Percentiles rank a stretch among this genome's conserved stretches.
These are phyloP conservation scores for Galeopterus variegatus DNA, from an alignment of 2,113 vertebrate species.

Conservation along the genomic window DNA sequence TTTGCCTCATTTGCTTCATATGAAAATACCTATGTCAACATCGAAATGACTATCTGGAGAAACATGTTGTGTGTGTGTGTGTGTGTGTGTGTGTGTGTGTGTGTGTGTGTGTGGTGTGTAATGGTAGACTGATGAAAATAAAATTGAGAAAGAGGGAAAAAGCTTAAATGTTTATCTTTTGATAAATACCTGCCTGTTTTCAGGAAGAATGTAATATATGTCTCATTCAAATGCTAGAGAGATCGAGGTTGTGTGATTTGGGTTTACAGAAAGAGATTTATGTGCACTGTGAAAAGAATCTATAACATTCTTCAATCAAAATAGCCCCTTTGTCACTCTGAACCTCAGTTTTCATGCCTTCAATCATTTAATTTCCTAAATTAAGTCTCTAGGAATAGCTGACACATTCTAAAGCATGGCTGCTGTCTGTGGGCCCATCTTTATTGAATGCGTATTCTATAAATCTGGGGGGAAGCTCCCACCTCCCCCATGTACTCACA, in stretches of 20 bases:
- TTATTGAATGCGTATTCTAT: not conserved
- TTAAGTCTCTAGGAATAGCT: not conserved
- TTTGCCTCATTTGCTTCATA: not conserved
- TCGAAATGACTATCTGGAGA: not conserved
- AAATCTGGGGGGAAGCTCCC: not conserved
- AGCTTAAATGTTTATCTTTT: slow-evolving; percentile 38
- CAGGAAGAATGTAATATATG: not conserved
- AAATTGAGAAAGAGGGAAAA: slow-evolving; percentile 6
- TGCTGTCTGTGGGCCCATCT: not conserved
- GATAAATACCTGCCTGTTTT: not conserved
- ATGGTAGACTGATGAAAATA: slow-evolving; percentile 39
- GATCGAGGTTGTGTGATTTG: not conserved
- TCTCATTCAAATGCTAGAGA: not conserved
- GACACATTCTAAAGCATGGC: not conserved
- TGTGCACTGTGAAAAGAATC: slow-evolving; percentile 23
- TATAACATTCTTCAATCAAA: slow-evolving; percentile 23
- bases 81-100: not conserved
- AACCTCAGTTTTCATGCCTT: slow-evolving; percentile 4
- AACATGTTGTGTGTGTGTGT: not conserved
- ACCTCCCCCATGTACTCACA: rapidly evolving
- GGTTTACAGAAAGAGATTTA: slow-evolving; percentile 51
- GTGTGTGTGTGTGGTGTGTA: too few species aligned
- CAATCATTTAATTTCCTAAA: not conserved
- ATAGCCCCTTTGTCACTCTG: not conserved
- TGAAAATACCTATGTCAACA: not conserved